Percentiles rank a stretch among this genome's conserved stretches.
phyloP scores from a whole-genome alignment of 2,888 invertebrate genomes.

The Arrhopalites spinosus region DNA sequence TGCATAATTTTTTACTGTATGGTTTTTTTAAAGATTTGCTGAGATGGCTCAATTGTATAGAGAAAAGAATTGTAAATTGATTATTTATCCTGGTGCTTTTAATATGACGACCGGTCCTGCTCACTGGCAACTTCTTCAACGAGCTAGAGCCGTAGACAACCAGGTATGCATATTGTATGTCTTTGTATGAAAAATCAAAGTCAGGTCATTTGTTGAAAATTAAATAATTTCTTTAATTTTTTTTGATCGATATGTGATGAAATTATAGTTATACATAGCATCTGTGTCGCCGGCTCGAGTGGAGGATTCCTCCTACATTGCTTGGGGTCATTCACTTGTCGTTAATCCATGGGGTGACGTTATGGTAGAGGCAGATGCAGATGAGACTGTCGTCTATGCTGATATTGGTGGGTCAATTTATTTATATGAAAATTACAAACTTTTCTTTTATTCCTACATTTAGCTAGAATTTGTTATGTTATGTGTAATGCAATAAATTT shows the following conservation, averaged over 20 bases:
- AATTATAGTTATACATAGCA: conserved; percentile 71
- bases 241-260: neutral
- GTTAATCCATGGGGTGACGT: conserved; percentile 85
- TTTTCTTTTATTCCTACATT: neutral
- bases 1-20: no score
- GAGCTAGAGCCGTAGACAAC: conserved; percentile 83
- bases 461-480: neutral
- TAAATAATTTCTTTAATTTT: no score
- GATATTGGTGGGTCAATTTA: conserved; percentile 71
- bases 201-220: no score
- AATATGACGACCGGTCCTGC: conserved; percentile 94
- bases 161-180: conserved; percentile 63
- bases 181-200: no score
- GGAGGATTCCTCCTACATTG: conserved; percentile 72
- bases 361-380: conserved; percentile 70
- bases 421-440: neutral
- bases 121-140: conserved; percentile 87
- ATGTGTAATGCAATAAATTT: conserved; percentile 17
- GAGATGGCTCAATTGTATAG: conserved; percentile 73
- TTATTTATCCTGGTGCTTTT: conserved; percentile 93
- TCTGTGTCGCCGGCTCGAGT: conserved; percentile 83
- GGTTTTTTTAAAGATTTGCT: no score
- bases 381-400: conserved; percentile 72
- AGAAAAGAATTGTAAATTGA: conserved; percentile 71
- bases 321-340: conserved; percentile 79